Percentiles rank a stretch among this genome's conserved stretches.
phyloP scores from a whole-genome alignment of 1,140 invertebrate species.

The Oedothorax gibbosus region DNA sequence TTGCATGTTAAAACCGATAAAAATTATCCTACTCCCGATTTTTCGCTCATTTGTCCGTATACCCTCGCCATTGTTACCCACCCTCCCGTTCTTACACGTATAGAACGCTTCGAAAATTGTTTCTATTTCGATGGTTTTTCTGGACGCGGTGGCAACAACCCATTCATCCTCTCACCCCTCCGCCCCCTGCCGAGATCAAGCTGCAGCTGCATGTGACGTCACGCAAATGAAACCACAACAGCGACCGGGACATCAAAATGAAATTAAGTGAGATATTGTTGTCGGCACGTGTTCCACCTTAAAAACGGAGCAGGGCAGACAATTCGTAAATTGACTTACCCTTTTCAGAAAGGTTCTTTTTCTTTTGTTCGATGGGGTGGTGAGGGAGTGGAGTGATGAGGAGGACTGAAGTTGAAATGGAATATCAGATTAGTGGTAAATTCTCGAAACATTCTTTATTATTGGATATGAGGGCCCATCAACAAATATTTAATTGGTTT shows the following conservation, averaged over 20 bases:
- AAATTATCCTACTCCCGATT: conserved; percentile 36
- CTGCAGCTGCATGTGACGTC: conserved; percentile 53
- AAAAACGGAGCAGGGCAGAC: neutral
- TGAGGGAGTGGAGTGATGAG: neutral
- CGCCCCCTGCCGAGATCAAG: conserved; percentile 44
- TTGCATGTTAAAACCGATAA: conserved; percentile 29
- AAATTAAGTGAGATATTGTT: conserved; percentile 60
- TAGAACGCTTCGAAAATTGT: conserved; percentile 37
- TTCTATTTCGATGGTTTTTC: conserved; percentile 24
- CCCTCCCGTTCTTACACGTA: neutral
- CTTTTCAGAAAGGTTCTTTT: conserved; percentile 30
- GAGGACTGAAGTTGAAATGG: neutral
- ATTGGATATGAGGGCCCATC: too few relatives aligned
- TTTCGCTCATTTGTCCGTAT: conserved; percentile 49
- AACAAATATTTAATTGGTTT: too few relatives aligned
- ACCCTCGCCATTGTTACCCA: neutral
- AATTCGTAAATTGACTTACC: conserved; percentile 56
- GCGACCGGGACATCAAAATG: conserved; percentile 46
- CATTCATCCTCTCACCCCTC: conserved; percentile 39
- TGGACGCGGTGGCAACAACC: conserved; percentile 50
- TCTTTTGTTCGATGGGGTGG: conserved; percentile 7
- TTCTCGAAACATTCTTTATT: too few relatives aligned
- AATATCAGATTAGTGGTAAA: too few relatives aligned
- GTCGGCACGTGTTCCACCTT: conserved; percentile 43
- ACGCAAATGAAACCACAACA: conserved; percentile 47